phyloP scores from a whole-genome alignment of 1,140 invertebrate genomes.

The Anastrepha obliqua region DNA sequence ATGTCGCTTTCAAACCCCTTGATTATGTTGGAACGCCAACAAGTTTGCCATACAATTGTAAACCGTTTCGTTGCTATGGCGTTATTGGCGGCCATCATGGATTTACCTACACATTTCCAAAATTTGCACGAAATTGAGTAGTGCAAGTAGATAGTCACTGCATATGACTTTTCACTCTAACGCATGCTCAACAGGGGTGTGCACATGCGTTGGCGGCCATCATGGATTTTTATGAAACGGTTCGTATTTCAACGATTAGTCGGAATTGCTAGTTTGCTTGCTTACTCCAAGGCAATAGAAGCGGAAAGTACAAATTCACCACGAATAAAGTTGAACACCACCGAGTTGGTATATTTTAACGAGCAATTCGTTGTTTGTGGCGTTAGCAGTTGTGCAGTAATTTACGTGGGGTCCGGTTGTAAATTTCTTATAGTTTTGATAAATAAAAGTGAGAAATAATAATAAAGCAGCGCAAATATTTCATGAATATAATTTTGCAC shows the following conservation, averaged over 20 bases:
- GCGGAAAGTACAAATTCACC: slow-evolving; percentile 24
- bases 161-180: not conserved
- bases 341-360: not conserved
- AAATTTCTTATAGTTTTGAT: too few relatives aligned
- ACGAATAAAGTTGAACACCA: slow-evolving; percentile 19
- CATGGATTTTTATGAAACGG: slow-evolving; percentile 57
- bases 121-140: slow-evolving; percentile 54
- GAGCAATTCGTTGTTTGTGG: slow-evolving; percentile 26
- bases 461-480: too few relatives aligned
- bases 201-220: slow-evolving; percentile 43
- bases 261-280: not conserved
- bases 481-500: too few relatives aligned
- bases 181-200: not conserved
- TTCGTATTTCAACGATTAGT: not conserved
- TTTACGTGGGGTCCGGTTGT: not conserved
- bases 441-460: too few relatives aligned
- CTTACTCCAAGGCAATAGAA: not conserved
- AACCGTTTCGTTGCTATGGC: slow-evolving; percentile 57
- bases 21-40: slow-evolving; percentile 11
- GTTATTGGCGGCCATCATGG: slow-evolving; percentile 55
- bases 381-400: not conserved
- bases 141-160: not conserved
- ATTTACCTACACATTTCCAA: slow-evolving; percentile 52
- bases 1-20: not conserved
- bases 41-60: not conserved